Evolutionary conservation across 2,797 vertebrate genomes (phyloP).

Genomic region (Acrossocheilus fasciatus): DNA sequence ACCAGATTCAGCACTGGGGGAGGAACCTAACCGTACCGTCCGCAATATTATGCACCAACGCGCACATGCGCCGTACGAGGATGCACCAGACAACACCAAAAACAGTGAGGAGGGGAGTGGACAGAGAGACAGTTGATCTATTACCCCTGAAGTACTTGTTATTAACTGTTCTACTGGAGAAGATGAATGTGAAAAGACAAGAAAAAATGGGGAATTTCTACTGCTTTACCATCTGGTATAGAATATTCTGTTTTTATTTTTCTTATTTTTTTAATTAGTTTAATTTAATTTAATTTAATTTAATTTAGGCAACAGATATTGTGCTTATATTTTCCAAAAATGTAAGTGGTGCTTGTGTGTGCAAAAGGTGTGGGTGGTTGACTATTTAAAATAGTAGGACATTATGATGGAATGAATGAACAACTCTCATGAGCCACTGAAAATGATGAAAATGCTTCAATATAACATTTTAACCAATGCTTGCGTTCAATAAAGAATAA

Average conservation of each 20-base stretch:
- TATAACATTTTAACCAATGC: neutral
- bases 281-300: neutral
- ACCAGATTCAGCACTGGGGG: constrained; percentile 77
- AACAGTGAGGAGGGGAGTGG: constrained; percentile 68
- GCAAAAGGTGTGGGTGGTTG: neutral
- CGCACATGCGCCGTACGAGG: constrained; percentile 47
- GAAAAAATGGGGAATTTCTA: constrained; percentile 59
- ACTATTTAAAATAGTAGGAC: neutral
- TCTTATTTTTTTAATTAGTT: neutral
- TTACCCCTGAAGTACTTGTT: constrained; percentile 75
- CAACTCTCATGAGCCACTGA: neutral
- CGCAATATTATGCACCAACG: constrained; percentile 40
- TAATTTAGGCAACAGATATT: neutral
- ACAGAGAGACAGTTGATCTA: constrained; percentile 75
- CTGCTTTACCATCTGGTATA: constrained; percentile 69
- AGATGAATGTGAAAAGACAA: constrained; percentile 64
- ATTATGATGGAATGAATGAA: neutral
- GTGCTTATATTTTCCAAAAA: neutral
- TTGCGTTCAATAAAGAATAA: neutral
- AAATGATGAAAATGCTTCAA: neutral
- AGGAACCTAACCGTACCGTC: constrained; percentile 74
- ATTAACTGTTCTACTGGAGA: constrained; percentile 69
- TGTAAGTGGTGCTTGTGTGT: neutral
- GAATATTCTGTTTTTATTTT: constrained; percentile 34
- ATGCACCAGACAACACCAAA: constrained; percentile 62